phyloP scores from a whole-genome alignment of 2,113 vertebrate species.

The Indicator indicator region DNA sequence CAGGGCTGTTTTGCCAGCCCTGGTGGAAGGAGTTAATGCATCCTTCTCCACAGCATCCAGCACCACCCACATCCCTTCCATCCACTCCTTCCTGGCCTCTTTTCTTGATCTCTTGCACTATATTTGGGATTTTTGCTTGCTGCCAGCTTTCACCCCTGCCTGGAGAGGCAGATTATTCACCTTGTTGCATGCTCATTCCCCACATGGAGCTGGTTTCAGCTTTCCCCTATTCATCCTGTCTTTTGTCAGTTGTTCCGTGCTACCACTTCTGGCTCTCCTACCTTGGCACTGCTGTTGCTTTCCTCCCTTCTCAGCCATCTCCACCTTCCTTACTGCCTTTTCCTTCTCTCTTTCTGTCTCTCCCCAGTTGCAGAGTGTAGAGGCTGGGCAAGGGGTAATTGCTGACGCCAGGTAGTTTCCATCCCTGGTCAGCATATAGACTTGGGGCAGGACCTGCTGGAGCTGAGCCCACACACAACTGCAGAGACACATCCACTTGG shows the following conservation, averaged over 20 bases:
- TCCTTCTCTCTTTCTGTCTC: neutral
- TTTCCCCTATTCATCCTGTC: neutral
- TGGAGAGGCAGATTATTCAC: neutral
- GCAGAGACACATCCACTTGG: neutral
- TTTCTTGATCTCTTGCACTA: neutral
- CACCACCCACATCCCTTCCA: neutral
- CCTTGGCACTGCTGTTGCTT: neutral
- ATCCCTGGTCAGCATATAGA: neutral
- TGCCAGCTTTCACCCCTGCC: neutral
- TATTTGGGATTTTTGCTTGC: neutral
- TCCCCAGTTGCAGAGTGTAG: neutral
- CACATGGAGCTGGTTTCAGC: neutral
- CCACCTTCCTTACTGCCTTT: neutral
- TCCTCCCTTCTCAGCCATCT: neutral
- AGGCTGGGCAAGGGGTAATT: neutral
- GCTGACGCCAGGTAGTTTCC: neutral
- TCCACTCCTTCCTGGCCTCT: neutral
- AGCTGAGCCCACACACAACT: neutral
- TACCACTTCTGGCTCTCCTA: neutral
- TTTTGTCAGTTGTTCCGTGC: neutral
- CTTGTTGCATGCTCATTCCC: neutral
- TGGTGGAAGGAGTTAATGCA: neutral
- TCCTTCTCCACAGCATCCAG: neutral
- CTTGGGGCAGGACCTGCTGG: neutral
- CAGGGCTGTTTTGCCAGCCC: neutral